Evolutionary conservation across 2,797 vertebrate species (phyloP).

Genomic region (Coilia nasus): DNA sequence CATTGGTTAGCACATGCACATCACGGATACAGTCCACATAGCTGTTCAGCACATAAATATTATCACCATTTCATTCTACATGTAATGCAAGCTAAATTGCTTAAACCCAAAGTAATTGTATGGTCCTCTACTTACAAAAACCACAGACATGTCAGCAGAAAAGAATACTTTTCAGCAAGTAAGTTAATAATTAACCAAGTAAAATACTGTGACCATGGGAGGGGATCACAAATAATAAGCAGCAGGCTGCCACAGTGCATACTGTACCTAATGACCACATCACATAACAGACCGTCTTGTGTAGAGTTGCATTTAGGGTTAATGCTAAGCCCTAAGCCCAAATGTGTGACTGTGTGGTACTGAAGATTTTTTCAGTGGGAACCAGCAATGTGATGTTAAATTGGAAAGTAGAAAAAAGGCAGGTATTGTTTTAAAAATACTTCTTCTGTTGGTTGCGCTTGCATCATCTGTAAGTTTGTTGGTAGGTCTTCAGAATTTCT

Average conservation of each 20-base stretch:
- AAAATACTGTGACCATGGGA: not conserved
- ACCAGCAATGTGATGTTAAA: no score
- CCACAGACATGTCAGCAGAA: not conserved
- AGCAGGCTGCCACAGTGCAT: no score
- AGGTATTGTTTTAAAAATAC: not conserved
- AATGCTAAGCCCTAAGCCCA: no score
- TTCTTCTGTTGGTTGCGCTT: not conserved
- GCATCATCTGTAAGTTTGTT: not conserved
- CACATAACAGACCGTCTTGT: no score
- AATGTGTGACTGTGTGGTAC: no score
- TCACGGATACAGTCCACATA: no score
- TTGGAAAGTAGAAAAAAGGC: no score
- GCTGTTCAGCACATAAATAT: no score
- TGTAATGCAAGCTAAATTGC: not conserved
- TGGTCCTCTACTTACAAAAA: not conserved
- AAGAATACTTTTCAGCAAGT: not conserved
- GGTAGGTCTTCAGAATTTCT: not conserved
- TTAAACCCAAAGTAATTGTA: not conserved
- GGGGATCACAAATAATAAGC: no score
- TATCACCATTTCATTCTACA: not conserved
- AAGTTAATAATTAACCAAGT: not conserved
- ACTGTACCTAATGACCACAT: no score
- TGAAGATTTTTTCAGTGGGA: no score
- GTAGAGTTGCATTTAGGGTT: no score
- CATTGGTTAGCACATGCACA: not conserved